phyloP scores from a whole-genome alignment of 1,140 invertebrate genomes.

The Drosophila bocqueti region DNA sequence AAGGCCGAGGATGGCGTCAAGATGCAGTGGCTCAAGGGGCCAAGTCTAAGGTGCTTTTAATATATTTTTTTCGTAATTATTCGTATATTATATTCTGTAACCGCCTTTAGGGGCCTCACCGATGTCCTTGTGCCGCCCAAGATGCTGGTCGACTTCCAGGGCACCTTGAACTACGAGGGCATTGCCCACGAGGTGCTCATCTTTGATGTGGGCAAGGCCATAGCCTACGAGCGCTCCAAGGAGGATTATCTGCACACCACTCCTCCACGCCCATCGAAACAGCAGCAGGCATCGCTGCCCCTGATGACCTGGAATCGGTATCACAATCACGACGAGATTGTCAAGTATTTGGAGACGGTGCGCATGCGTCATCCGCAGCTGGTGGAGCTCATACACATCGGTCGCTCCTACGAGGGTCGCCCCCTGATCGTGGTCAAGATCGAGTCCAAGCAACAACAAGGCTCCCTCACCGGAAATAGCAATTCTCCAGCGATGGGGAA shows the following conservation, averaged over 20 bases:
- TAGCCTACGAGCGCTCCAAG: slow-evolving; percentile 86
- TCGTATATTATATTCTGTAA: too few relatives aligned
- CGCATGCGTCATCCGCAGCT: slow-evolving; percentile 88
- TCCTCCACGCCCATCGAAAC: slow-evolving; percentile 50
- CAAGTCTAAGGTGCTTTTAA: slow-evolving; percentile 65
- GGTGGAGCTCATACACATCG: slow-evolving; percentile 89
- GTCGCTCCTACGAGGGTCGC: slow-evolving; percentile 90
- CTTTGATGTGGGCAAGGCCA: slow-evolving; percentile 90
- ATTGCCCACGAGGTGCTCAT: slow-evolving; percentile 90
- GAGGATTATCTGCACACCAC: slow-evolving; percentile 68
- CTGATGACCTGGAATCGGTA: slow-evolving; percentile 88
- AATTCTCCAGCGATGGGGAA: slow-evolving; percentile 24
- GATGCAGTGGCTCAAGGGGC: slow-evolving; percentile 83
- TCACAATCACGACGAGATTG: slow-evolving; percentile 89
- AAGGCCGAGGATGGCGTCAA: slow-evolving; percentile 74
- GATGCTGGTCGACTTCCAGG: slow-evolving; percentile 87
- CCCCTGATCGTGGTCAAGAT: slow-evolving; percentile 87
- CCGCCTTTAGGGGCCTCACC: slow-evolving; percentile 86
- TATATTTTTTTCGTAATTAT: background rate
- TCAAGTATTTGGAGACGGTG: slow-evolving; percentile 89
- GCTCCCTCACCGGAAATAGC: slow-evolving; percentile 34
- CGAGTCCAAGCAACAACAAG: slow-evolving; percentile 57
- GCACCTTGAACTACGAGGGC: slow-evolving; percentile 87
- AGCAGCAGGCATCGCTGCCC: slow-evolving; percentile 26
- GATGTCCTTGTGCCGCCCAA: slow-evolving; percentile 90